These are phyloP conservation scores for Notoglanidium macrostoma DNA, from an alignment of 2,797 vertebrate species.

Conservation along the genomic window DNA sequence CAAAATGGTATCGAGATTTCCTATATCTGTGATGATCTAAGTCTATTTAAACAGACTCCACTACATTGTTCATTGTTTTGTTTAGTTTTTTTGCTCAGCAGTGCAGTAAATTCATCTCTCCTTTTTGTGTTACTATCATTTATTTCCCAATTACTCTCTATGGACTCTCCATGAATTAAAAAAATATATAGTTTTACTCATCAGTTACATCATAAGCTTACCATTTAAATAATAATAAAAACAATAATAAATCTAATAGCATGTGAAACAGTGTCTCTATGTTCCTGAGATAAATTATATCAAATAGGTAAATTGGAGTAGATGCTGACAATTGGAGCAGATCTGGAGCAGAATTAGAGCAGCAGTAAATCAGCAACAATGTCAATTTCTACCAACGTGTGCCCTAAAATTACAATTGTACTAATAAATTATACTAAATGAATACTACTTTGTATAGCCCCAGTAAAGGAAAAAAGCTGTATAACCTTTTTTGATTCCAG, in stretches of 20 bases:
- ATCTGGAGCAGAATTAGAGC: not conserved
- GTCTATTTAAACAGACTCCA: not conserved
- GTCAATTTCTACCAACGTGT: not conserved
- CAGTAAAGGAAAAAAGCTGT: not conserved
- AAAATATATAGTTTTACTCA: not conserved
- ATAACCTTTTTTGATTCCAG: not conserved
- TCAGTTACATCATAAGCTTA: not conserved
- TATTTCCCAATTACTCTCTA: not conserved
- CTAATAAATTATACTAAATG: not conserved
- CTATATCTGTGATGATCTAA: not conserved
- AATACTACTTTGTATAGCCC: no score
- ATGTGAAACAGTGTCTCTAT: not conserved
- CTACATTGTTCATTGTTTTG: not conserved
- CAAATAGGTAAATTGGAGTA: not conserved
- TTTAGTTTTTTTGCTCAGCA: not conserved
- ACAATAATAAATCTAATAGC: no score
- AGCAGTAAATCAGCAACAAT: not conserved
- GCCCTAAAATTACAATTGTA: not conserved
- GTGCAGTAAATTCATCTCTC: not conserved
- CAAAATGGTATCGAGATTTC: not conserved
- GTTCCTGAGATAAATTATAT: not conserved
- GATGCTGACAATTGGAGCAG: not conserved
- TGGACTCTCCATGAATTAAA: no score
- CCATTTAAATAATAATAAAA: no score
- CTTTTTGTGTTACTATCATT: not conserved